Evolutionary conservation across 2,797 vertebrate genomes (phyloP).

Genomic region (Rhinichthys osculus): DNA sequence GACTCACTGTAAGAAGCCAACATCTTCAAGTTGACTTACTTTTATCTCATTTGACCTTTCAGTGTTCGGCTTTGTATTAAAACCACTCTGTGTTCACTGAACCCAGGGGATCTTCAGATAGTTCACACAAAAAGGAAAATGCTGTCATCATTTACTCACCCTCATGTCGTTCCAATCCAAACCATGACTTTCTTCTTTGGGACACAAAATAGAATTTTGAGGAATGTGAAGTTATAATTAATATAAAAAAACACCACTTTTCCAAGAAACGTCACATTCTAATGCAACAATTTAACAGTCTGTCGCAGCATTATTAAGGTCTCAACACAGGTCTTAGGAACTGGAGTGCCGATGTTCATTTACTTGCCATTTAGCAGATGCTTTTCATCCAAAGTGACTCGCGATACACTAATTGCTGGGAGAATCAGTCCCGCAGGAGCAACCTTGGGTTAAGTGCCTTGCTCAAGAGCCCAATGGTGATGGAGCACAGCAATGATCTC

Average conservation of each 20-base stretch:
- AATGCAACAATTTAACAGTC: not conserved
- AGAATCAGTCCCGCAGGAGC: constrained; percentile 33
- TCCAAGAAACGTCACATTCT: not conserved
- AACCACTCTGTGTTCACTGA: constrained; percentile 1
- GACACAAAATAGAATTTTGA: not conserved
- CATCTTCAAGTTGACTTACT: constrained; percentile 17
- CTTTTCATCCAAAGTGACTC: constrained; percentile 17
- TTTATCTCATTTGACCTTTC: constrained; percentile 36
- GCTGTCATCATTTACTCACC: constrained; percentile 4
- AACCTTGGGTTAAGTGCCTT: constrained; percentile 46
- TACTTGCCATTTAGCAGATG: constrained; percentile 39
- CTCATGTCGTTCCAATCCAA: not conserved
- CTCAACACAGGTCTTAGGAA: constrained; percentile 4
- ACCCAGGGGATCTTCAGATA: not conserved
- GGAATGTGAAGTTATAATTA: not conserved
- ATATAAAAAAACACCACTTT: not conserved
- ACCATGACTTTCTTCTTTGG: not conserved
- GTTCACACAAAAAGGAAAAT: constrained; percentile 19
- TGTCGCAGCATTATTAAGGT: not conserved
- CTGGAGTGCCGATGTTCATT: constrained; percentile 22
- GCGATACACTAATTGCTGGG: constrained; percentile 23
- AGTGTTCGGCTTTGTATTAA: not conserved
- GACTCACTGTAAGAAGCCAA: constrained; percentile 4
- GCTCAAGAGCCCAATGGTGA: constrained; percentile 27
- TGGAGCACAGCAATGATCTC: constrained; percentile 12